These are phyloP conservation scores for Uloborus diversus DNA, from an alignment of 1,140 invertebrate genomes.

Conservation along the genomic window DNA sequence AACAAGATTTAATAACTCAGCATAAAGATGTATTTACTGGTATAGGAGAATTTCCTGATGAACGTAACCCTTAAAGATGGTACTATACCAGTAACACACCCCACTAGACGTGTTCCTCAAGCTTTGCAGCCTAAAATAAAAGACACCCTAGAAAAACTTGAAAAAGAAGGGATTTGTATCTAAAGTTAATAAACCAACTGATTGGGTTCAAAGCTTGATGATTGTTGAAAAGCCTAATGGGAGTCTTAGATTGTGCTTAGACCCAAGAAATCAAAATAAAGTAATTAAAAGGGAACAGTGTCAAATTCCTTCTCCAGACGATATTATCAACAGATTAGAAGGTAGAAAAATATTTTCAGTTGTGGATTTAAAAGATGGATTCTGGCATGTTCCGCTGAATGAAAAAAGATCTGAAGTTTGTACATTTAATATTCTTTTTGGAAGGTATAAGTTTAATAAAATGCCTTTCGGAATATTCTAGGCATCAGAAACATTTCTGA, in stretches of 20 bases:
- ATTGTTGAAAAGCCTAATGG: neutral
- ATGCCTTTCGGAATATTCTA: constrained; percentile 68
- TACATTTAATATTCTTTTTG: constrained; percentile 53
- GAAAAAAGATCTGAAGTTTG: constrained; percentile 19
- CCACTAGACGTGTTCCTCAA: neutral
- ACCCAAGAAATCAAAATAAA: neutral
- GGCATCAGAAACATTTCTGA: constrained; percentile 62
- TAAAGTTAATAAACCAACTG: neutral
- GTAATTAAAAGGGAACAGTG: neutral
- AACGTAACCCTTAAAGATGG: neutral
- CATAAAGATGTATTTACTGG: neutral
- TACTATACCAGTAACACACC: neutral
- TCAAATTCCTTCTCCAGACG: neutral
- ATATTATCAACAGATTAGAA: neutral
- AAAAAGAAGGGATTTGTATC: neutral
- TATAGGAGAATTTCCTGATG: neutral
- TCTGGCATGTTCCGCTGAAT: constrained; percentile 25
- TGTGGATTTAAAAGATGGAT: constrained; percentile 17
- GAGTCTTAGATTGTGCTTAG: neutral
- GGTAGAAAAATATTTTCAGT: constrained; percentile 23
- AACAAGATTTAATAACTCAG: neutral
- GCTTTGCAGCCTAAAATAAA: neutral
- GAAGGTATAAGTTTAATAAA: constrained; percentile 64
- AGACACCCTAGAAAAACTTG: neutral
- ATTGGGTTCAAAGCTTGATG: neutral